Evolutionary conservation across 2,888 invertebrate genomes (phyloP).

Genomic region (Microctonus aethiopoides): DNA sequence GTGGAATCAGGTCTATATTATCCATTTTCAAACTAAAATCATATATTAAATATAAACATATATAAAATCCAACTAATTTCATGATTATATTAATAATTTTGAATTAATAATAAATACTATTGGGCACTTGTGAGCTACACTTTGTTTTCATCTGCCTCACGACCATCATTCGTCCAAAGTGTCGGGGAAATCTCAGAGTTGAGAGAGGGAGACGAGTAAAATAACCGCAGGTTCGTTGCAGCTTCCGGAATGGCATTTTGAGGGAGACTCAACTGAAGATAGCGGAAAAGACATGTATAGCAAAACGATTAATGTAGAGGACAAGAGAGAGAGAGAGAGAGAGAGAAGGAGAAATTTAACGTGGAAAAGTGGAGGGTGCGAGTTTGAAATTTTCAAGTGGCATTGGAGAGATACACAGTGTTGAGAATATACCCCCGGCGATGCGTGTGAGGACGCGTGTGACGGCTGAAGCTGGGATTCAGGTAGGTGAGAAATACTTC

Average conservation of each 20-base stretch:
- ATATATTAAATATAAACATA: neutral
- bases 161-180: neutral
- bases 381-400: conserved; percentile 24
- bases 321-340: neutral
- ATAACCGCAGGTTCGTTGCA: conserved; percentile 22
- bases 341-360: too few species aligned
- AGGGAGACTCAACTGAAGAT: conserved; percentile 9
- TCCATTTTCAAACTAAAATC: neutral
- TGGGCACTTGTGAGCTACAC: neutral
- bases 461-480: conserved; percentile 43
- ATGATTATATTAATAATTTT: neutral
- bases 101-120: neutral
- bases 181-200: neutral
- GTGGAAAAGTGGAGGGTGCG: conserved; percentile 12
- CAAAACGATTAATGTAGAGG: neutral
- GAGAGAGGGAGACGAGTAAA: neutral
- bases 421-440: conserved; percentile 40
- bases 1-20: neutral
- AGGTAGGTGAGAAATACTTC: conserved; percentile 44
- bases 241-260: conserved; percentile 29
- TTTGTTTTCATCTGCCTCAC: neutral
- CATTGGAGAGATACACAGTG: neutral
- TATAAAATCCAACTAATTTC: neutral
- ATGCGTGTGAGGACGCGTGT: conserved; percentile 47
- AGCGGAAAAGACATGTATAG: neutral